These are phyloP conservation scores for Cryptus viduatorius DNA, from an alignment of 2,888 invertebrate species.

Conservation along the genomic window DNA sequence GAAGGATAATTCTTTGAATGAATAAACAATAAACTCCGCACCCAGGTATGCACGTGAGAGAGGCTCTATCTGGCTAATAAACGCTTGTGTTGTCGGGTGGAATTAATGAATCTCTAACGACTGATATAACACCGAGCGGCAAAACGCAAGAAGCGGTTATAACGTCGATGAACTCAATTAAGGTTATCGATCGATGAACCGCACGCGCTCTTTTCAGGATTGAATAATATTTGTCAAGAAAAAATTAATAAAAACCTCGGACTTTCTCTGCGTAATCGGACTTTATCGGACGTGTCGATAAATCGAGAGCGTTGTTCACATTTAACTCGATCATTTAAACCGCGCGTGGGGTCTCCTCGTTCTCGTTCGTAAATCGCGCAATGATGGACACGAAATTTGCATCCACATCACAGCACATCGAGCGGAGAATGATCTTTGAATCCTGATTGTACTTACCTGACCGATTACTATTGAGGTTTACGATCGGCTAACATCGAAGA, in stretches of 20 bases:
- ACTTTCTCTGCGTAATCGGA: not conserved
- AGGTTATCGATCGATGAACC: constrained; percentile 64
- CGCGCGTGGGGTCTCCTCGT: constrained; percentile 50
- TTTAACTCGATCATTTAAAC: constrained; percentile 22
- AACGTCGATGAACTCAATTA: constrained; percentile 67
- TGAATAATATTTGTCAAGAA: not conserved
- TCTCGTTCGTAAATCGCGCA: constrained; percentile 66
- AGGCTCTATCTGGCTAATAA: constrained; percentile 48
- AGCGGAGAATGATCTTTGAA: constrained; percentile 72
- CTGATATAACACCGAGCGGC: constrained; percentile 51
- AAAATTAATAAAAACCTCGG: not conserved
- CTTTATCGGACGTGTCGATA: not conserved
- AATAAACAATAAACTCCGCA: constrained; percentile 81
- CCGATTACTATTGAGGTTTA: constrained; percentile 73
- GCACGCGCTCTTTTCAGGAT: constrained; percentile 33
- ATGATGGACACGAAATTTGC: constrained; percentile 70
- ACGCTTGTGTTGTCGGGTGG: constrained; percentile 57
- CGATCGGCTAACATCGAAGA: constrained; percentile 66
- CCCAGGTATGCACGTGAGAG: constrained; percentile 64
- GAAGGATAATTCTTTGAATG: constrained; percentile 82
- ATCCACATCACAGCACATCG: constrained; percentile 66
- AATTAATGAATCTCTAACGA: constrained; percentile 51
- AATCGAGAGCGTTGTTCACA: not conserved
- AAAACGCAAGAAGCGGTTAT: constrained; percentile 38
- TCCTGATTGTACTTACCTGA: constrained; percentile 69